Percentiles rank a stretch among this genome's conserved stretches.
These are phyloP conservation scores for Folsomia candida DNA, from an alignment of 2,888 invertebrate genomes.

Conservation along the genomic window DNA sequence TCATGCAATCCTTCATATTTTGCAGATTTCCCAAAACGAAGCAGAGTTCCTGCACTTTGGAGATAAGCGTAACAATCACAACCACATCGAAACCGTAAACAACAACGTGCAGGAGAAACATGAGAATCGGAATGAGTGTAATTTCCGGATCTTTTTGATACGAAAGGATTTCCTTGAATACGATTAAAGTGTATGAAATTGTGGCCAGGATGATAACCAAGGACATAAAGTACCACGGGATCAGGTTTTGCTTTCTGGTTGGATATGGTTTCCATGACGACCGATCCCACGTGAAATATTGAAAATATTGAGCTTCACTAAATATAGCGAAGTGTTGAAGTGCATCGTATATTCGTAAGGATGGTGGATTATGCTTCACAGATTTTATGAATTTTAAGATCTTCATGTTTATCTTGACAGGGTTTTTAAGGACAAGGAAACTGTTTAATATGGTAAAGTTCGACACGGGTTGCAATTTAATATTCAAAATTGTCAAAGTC, in stretches of 20 bases:
- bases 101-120: neutral
- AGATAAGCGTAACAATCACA: neutral
- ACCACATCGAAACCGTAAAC: neutral
- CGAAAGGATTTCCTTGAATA: neutral
- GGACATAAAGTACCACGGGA: neutral
- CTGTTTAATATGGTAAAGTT: too few relatives aligned
- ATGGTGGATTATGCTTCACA: too few relatives aligned
- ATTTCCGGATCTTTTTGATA: neutral
- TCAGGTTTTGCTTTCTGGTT: neutral
- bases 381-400: too few relatives aligned
- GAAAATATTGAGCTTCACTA: too few relatives aligned
- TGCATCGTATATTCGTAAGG: too few relatives aligned
- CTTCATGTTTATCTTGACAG: too few relatives aligned
- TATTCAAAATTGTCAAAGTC: too few relatives aligned
- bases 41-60: neutral
- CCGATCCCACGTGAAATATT: neutral
- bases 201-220: neutral
- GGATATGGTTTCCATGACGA: neutral
- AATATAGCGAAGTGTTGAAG: too few relatives aligned
- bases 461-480: too few relatives aligned
- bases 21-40: neutral
- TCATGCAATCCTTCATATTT: neutral
- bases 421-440: too few relatives aligned
- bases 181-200: neutral
- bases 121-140: neutral